These are phyloP conservation scores for Otus scops DNA, from an alignment of 2,797 vertebrate species.

Conservation along the genomic window DNA sequence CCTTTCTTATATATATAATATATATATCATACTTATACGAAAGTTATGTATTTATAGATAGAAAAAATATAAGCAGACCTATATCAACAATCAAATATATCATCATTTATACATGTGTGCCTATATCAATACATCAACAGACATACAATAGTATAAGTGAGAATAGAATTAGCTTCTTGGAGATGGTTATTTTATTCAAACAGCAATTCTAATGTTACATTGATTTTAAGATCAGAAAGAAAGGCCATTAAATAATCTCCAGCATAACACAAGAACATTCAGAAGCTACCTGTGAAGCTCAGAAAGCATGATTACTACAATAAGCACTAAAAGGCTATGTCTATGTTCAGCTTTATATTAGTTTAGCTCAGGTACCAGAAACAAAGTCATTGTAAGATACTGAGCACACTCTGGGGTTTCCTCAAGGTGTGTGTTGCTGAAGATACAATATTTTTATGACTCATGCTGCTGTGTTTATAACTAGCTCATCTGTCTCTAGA, in stretches of 20 bases:
- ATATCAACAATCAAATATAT: background rate
- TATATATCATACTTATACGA: too few species aligned
- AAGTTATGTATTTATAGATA: background rate
- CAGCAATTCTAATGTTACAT: background rate
- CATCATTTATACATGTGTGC: background rate
- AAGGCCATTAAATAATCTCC: background rate
- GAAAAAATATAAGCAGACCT: background rate
- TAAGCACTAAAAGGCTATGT: background rate
- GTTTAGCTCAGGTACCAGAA: background rate
- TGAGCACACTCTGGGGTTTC: background rate
- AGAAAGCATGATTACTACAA: background rate
- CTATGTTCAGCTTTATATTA: background rate
- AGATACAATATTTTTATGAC: background rate
- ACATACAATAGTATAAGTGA: background rate
- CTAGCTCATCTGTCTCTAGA: background rate
- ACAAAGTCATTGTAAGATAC: background rate
- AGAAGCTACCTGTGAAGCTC: background rate
- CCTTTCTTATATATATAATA: background rate
- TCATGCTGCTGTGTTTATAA: background rate
- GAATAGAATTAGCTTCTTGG: background rate
- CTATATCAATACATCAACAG: background rate
- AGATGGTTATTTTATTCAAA: background rate
- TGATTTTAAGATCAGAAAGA: background rate
- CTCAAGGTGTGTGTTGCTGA: background rate
- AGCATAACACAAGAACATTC: background rate